Evolutionary conservation across 2,797 vertebrate genomes (phyloP), one percentile per base, ranked within the genome.

Genomic region (Micropoecilia bifurca): DNA sequence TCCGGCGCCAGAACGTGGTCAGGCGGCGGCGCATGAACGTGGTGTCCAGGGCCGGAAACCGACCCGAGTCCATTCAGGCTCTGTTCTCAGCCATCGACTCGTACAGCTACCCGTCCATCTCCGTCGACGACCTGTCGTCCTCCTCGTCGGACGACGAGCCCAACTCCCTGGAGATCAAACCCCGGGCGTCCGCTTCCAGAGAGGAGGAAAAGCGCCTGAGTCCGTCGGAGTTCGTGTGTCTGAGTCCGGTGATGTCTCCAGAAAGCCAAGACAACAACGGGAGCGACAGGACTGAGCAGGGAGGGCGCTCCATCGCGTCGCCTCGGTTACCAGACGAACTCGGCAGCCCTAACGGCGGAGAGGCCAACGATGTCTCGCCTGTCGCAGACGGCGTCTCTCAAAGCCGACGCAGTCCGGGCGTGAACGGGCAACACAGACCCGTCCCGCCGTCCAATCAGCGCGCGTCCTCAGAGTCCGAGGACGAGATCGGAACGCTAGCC

Each of bases 101-200:
- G 87, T 97, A 97, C 82, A 97, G 95, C 73, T 99, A 99, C 90
- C 98, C 98, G 0, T 98, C 97, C 61, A 97, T 98, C 91, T 96
- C 96, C 45, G 91, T 98, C 0, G 96, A 97, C 0, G 97, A 99
- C 83, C 91, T 96, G 33, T 97, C 97, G 8, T 96, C 97, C 12
- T 95, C 96, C 55, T 98, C 97, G 18, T 95, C 96, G 0, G 92
- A 87, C 1, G 93, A 92, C 9, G 92, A 86, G 3, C 83, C 74
- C 13, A 87, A 84, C 48, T 61, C 87, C 36, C 82, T 79, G 0
- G 71, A 88, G 50, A 78, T 88, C 74, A 90, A 88, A 66, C 83
- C 88, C 25, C 39, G n/a, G 1, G 77, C 45, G 3, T 72, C 78
- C 0, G 25, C 20, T 30, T 30, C 45, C 59, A 85, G 76, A 75